These are phyloP conservation scores for Subacronicta megacephala DNA, from an alignment of 2,888 invertebrate genomes.

Conservation along the genomic window DNA sequence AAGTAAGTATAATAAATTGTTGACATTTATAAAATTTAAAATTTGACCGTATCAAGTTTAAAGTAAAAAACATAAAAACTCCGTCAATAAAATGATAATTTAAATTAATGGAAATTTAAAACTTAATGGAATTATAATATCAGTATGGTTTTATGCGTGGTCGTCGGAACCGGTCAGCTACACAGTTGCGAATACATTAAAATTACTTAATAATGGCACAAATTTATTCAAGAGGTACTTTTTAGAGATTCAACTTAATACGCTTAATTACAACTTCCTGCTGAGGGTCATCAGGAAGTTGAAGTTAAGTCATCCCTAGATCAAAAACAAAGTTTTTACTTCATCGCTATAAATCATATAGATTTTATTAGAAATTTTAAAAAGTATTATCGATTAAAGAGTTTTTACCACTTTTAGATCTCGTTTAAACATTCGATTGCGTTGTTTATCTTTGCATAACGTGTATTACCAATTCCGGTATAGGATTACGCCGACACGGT, in stretches of 20 bases:
- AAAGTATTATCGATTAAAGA: too few species aligned
- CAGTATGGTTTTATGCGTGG: slow-evolving; percentile 23
- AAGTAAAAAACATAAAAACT: too few species aligned
- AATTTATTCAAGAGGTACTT: slow-evolving; percentile 18
- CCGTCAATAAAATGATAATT: slow-evolving; percentile 16
- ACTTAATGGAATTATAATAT: slow-evolving; percentile 26
- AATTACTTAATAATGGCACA: slow-evolving; percentile 24
- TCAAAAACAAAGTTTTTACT: too few species aligned
- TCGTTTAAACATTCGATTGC: slow-evolving; percentile 15
- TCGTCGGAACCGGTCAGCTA: slow-evolving; percentile 20
- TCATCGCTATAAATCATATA: neutral
- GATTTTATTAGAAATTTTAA: neutral
- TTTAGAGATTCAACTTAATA: neutral
- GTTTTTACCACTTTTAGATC: neutral
- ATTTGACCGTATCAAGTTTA: too few species aligned
- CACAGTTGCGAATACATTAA: slow-evolving; percentile 6
- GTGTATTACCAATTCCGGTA: slow-evolving; percentile 14
- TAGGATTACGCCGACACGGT: slow-evolving; percentile 17
- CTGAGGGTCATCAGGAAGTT: too few species aligned
- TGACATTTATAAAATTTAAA: too few species aligned
- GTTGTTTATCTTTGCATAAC: slow-evolving; percentile 6
- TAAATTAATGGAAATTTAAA: too few species aligned
- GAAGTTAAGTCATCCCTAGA: too few species aligned
- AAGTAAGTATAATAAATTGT: too few species aligned
- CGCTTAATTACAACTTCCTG: slow-evolving; percentile 10